These are phyloP conservation scores for Oikopleura dioica DNA, from an alignment of 23 tunicate genomes.

Conservation along the genomic window DNA sequence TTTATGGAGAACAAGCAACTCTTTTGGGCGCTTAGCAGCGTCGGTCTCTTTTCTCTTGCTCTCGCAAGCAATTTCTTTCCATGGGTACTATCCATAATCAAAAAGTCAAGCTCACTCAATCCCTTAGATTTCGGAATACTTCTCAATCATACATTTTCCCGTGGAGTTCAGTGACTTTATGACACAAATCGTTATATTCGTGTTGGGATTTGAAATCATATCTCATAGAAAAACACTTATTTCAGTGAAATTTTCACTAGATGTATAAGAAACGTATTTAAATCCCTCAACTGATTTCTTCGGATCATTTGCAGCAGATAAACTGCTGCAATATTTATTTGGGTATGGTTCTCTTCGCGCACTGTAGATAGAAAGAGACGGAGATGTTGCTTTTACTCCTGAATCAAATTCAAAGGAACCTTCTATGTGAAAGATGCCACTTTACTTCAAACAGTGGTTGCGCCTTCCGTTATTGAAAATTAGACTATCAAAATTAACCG, in stretches of 20 bases:
- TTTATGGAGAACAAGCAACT: slow-evolving; percentile 52
- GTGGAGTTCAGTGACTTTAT: neutral
- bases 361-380: neutral
- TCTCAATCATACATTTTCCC: neutral
- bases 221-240: too few species aligned
- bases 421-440: too few species aligned
- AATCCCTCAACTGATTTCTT: too few species aligned
- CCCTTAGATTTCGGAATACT: neutral
- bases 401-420: too few species aligned
- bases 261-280: too few species aligned
- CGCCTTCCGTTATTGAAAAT: too few species aligned
- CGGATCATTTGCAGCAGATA: neutral
- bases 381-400: too few species aligned
- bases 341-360: neutral
- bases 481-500: too few species aligned
- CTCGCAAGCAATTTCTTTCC: slow-evolving; percentile 32
- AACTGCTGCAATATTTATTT: neutral
- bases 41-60: slow-evolving; percentile 25
- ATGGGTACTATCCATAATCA: slow-evolving; percentile 4
- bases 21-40: slow-evolving; percentile 26
- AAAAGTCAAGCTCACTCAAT: neutral
- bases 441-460: too few species aligned
- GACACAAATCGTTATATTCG: neutral
- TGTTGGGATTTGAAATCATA: too few species aligned
- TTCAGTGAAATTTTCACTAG: too few species aligned